Conservation (phyloP, 1,140 invertebrate species). For the Leptinotarsa defecta region DNA sequence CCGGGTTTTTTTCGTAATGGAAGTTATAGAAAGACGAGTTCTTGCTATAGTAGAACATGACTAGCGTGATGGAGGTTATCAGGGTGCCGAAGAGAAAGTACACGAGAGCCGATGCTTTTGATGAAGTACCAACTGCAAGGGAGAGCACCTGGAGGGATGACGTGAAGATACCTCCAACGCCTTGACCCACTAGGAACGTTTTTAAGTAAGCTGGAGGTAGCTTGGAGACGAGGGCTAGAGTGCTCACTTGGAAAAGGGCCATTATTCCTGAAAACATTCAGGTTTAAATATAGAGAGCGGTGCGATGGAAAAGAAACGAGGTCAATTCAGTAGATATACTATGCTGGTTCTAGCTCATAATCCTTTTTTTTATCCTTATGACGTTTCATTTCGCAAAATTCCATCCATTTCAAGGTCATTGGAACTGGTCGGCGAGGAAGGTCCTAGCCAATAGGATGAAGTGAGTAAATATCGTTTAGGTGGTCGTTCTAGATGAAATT, state of each 20-base stretch:
- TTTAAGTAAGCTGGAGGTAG: slow-evolving; percentile 27
- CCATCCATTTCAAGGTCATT: too few relatives aligned
- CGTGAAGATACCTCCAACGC: slow-evolving; percentile 22
- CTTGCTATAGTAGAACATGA: slow-evolving; percentile 8
- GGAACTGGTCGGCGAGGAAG: too few relatives aligned
- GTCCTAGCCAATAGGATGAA: too few relatives aligned
- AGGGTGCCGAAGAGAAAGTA: slow-evolving; percentile 17
- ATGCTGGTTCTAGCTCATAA: too few relatives aligned
- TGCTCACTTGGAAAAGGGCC: slow-evolving; percentile 23
- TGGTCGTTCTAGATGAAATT: too few relatives aligned
- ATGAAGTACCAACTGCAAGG: slow-evolving; percentile 12
- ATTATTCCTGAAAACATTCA: neutral
- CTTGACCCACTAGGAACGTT: slow-evolving; percentile 25
- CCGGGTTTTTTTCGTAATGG: neutral
- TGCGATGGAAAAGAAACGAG: too few relatives aligned
- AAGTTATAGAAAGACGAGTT: slow-evolving; percentile 11
- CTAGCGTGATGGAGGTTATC: slow-evolving; percentile 6
- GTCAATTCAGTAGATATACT: too few relatives aligned
- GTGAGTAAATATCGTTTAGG: too few relatives aligned
- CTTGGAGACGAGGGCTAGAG: slow-evolving; percentile 20
- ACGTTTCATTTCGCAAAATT: too few relatives aligned
- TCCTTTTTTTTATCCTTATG: too few relatives aligned
- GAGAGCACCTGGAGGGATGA: slow-evolving; percentile 18
- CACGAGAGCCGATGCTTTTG: slow-evolving; percentile 17
- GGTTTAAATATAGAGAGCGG: neutral